These are phyloP conservation scores for Hippocampus barbouri DNA, from an alignment of 2,113 vertebrate genomes.

Conservation along the genomic window DNA sequence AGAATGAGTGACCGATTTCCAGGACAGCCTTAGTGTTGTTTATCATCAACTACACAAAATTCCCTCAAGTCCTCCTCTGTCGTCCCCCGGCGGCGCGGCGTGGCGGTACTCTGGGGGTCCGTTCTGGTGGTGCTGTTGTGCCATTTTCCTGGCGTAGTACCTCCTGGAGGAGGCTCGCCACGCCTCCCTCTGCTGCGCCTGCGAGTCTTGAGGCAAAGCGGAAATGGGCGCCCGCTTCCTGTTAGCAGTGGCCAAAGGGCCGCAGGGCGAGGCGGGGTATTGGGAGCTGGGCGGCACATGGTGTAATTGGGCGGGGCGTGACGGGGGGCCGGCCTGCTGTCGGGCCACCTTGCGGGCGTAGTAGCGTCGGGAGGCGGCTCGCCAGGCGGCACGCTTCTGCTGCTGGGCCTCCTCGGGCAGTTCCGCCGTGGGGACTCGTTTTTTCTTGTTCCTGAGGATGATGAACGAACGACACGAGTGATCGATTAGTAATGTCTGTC, in stretches of 20 bases:
- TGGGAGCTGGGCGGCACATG: not conserved
- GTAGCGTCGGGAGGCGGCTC: slow-evolving; percentile 62
- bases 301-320: not conserved
- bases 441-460: slow-evolving; percentile 46
- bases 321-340: slow-evolving; percentile 31
- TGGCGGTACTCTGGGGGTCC: slow-evolving; percentile 1
- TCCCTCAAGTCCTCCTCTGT: slow-evolving; percentile 42
- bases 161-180: slow-evolving; percentile 58
- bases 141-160: slow-evolving; percentile 42
- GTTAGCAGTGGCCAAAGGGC: not conserved
- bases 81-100: slow-evolving; percentile 15
- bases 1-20: not conserved
- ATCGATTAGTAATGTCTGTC: not conserved
- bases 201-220: slow-evolving; percentile 31
- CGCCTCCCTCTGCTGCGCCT: slow-evolving; percentile 44
- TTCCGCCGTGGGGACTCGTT: slow-evolving; percentile 31
- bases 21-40: not conserved
- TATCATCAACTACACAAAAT: slow-evolving; percentile 52
- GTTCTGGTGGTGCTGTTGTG: slow-evolving; percentile 10
- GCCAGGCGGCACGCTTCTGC: slow-evolving; percentile 60
- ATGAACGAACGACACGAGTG: not conserved
- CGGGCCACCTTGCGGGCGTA: slow-evolving; percentile 66
- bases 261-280: slow-evolving; percentile 2
- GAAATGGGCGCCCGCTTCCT: slow-evolving; percentile 19
- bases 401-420: slow-evolving; percentile 59